Evolutionary conservation across 2,113 vertebrate species (phyloP).

Genomic region (Oceanodroma tethys): DNA sequence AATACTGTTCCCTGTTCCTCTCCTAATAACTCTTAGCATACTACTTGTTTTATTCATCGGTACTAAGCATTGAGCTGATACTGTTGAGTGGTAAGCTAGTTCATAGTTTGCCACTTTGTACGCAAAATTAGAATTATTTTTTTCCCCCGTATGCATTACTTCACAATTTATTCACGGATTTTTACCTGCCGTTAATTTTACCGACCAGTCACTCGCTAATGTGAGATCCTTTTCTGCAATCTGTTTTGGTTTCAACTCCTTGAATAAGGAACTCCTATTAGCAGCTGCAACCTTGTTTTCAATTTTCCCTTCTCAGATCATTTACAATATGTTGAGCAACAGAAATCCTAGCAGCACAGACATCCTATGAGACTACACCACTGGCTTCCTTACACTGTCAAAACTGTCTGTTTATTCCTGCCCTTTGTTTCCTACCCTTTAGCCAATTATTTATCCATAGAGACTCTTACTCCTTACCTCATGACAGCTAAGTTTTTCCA

Average conservation of each 20-base stretch:
- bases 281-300: background rate
- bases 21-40: background rate
- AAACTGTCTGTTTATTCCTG: conserved; percentile 9
- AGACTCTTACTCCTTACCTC: background rate
- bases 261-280: conserved; percentile 13
- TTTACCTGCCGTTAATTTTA: conserved; percentile 6
- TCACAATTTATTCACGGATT: background rate
- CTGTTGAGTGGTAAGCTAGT: background rate
- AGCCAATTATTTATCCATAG: conserved; percentile 30
- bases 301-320: background rate
- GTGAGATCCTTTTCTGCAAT: background rate
- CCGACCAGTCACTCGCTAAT: background rate
- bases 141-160: background rate
- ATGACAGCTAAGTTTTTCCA: conserved; percentile 37
- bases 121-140: background rate
- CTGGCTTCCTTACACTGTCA: conserved; percentile 7
- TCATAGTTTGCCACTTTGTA: background rate
- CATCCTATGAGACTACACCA: background rate
- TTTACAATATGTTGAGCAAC: background rate
- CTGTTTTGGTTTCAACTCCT: background rate
- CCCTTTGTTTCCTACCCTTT: conserved; percentile 40
- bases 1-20: background rate
- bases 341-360: background rate
- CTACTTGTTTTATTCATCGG: background rate
- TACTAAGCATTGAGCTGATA: background rate